Base-by-base conservation (phyloP, 2,888 invertebrate species). In the Craniophora ligustri region DNA sequence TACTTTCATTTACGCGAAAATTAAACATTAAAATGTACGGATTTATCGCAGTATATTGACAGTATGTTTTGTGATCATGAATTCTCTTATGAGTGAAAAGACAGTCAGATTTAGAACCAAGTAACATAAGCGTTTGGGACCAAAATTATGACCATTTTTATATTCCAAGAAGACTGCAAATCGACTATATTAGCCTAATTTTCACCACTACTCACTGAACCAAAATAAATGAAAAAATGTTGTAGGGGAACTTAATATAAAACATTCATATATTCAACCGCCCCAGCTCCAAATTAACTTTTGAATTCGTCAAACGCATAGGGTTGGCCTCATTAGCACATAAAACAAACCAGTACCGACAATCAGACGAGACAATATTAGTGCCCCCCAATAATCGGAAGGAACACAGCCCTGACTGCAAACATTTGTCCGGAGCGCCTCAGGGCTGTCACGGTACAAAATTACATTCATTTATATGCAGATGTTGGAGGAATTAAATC, bases 381-480 rank as follows among this genome's bases (percentile, higher is more conserved):
- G 60, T 64, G 54, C 7, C 56, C 62, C 49, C 40, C 54, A 72
- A 72, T 69, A 72, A 72, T 69, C 55, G 62, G 49, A 59, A 54
- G 60, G 51, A 67, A 55, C 50, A 38, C 72, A 72, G 69, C 84
- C 82, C 83, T 84, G 81, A 75, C 75, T 67, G 78, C 81, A 84
- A 85, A 86, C 89, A 91, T 91, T 91, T 88, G 84, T 89, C 85
- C 86, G 81, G 76, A 56, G 42, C 49, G 85, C 87, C 85, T 82
- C 81, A 85, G 86, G 88, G 86, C 81, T 88, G 91, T 89, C 90
- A 85, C 87, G 78, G 79, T 81, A 83, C 85, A 84, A 88, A 90
- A 92, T 92, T 91, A 91, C 89, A 83, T 79, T 87, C 90, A 91
- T 92, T 91, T 91, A 85, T 90, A 92, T 91, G 89, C 88, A 88